Evolutionary conservation across 2,797 vertebrate species (phyloP).

Genomic region (Lepus townsendii): DNA sequence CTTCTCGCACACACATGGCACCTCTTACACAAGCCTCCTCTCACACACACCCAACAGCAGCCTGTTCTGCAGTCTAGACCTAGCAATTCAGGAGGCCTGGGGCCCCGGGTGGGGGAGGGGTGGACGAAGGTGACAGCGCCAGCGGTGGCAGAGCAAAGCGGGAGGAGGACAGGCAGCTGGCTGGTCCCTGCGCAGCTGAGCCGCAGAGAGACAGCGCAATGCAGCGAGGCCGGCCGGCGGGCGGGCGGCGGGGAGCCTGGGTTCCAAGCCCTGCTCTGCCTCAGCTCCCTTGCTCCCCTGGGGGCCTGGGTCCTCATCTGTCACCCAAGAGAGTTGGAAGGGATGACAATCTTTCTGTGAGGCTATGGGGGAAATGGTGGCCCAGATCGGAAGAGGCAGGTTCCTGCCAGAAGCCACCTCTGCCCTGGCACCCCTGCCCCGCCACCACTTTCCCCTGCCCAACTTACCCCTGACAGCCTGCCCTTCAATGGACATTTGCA

Average conservation of each 20-base stretch:
- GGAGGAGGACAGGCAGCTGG: conserved; percentile 50
- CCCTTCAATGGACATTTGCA: neutral
- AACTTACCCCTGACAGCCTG: neutral
- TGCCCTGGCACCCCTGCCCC: neutral
- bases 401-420: neutral
- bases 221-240: conserved; percentile 72
- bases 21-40: conserved; percentile 38
- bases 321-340: neutral
- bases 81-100: neutral
- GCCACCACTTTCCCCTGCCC: neutral
- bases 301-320: conserved; percentile 13
- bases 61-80: neutral
- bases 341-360: neutral
- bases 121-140: conserved; percentile 71
- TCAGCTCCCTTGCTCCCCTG: neutral
- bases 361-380: neutral
- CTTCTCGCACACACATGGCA: conserved; percentile 45
- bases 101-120: neutral
- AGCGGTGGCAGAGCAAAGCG: neutral
- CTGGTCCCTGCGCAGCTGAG: conserved; percentile 74
- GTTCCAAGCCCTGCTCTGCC: conserved; percentile 75
- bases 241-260: conserved; percentile 31
- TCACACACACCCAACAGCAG: neutral
- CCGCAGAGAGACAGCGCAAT: conserved; percentile 81
- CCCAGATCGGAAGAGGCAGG: neutral